Percentiles rank a stretch among this genome's conserved stretches.
phyloP scores from a whole-genome alignment of 2,797 vertebrate genomes.

The Glossophaga mutica region DNA sequence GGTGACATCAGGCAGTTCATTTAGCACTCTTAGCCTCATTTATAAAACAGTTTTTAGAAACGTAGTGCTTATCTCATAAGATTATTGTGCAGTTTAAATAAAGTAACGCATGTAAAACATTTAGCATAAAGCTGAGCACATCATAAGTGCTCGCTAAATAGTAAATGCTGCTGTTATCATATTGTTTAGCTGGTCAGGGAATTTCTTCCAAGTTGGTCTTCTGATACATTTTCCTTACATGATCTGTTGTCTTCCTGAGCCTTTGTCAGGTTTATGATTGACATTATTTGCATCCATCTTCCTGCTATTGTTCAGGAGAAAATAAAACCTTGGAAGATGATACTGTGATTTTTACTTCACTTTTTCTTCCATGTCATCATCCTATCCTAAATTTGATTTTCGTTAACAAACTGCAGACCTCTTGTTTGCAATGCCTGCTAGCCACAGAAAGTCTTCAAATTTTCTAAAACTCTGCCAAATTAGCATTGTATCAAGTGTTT shows the following conservation, averaged over 20 bases:
- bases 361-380: background rate
- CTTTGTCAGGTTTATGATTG: conserved; percentile 1
- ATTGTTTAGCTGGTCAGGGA: background rate
- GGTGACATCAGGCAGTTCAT: background rate
- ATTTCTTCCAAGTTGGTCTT: background rate
- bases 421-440: background rate
- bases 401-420: background rate
- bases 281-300: conserved; percentile 14
- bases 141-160: background rate
- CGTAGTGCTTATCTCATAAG: background rate
- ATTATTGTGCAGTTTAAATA: background rate
- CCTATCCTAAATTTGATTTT: conserved; percentile 22
- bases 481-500: background rate
- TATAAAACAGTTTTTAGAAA: conserved; percentile 25
- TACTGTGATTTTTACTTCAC: background rate
- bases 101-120: background rate
- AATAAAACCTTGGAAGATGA: conserved; percentile 37
- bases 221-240: background rate
- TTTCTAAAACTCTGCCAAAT: conserved; percentile 9
- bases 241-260: background rate
- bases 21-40: conserved; percentile 34
- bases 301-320: conserved; percentile 19
- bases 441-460: conserved; percentile 32
- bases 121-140: background rate
- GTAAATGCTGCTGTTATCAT: background rate